Evolutionary conservation across 1,140 invertebrate genomes (phyloP), one percentile per base, ranked within the genome.

Genomic region (Cyclina sinensis): DNA sequence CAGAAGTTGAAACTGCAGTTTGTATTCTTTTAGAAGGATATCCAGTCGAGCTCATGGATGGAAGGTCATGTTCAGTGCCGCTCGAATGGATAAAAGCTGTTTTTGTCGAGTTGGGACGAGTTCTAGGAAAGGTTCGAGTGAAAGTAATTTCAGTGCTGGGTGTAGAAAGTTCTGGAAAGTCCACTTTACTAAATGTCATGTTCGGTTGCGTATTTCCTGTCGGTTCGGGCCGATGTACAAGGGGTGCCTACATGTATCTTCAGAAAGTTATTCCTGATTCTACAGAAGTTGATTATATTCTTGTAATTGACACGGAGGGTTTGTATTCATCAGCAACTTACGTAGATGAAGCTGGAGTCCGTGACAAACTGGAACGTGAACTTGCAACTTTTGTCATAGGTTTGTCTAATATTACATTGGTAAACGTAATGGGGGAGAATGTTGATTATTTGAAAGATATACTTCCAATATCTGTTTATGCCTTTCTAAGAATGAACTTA

Each of bases 391-490:
- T 89, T 74, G 82, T 81, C 14, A 27, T 86, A 30, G 88, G 88
- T 24, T 9, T 89, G 30, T 74, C 73, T 1, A 76, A 89, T 37
- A 62, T 81, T 46, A 73, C 88, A n/a, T 70, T 89, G 5, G 81
- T 85, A 21, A 89, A 85, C 37, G 51, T 86, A 0, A 80, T 70
- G 43, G 88, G 88, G 0, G 88, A 86, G 59, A 78, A 76, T 39
- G 70, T 57, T 32, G 46, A 57, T 27, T 82, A 89, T 51, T n/a
- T 89, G 16, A 27, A 80, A 48, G 78, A 89, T 30, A 76, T 89
- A 48, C 59, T 89, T 21, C 88, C 84, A 65, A 89, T 85, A 21
- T 73, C 57, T 18, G 88, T 89, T 35, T 82, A 84, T 81, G 88
- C 88, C 12, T 86, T 86, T n/a, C 18, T 89, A 9, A 62, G 88